Evolutionary conservation across 2,797 vertebrate genomes (phyloP), one percentile per base, ranked within the genome.

Genomic region (Cryptoprocta ferox): DNA sequence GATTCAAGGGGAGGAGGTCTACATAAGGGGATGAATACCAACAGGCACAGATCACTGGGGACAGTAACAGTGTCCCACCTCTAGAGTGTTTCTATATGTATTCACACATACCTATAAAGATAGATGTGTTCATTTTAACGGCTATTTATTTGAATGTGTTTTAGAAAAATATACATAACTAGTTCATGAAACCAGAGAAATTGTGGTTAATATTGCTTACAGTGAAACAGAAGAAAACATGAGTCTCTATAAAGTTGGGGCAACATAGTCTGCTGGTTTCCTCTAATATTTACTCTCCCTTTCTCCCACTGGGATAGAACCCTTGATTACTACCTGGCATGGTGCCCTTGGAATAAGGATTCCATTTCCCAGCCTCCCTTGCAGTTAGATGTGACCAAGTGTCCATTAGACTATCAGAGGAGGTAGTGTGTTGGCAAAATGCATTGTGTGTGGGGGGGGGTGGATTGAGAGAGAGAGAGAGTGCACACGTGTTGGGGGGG

Each of bases 311-410:
- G 30, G n/a, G 4, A 35, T 39, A 39, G 65, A 45, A 76, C 86
- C 8, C 9, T 73, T 87, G 70, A 35, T 81, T 65, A 30, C 10
- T 42, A 70, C 6, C 48, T 78, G 5, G 37, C n/a, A 59, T 2
- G 19, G 24, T 78, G 14, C 10, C 9, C 5, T 56, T 26, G n/a
- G 32, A 80, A 56, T 35, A 80, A 95, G 8, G 12, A 88, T 73
- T 93, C n/a, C 65, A 53, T 76, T 79, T 97, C n/a, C 50, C 35
- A 88, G 56, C 12, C 35, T 68, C 48, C 21, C 59, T 91, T 91
- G 37, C 13, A 86, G 39, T 50, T 75, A 73, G 30, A 15, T 79
- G 83, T 90, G 56, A 6, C 24, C 19, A 75, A 53, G 48, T 63
- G 11, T 26, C 56, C 42, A 28, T 66, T 50, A 61, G 14, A 50